Evolutionary conservation across 2,113 vertebrate genomes (phyloP).

Genomic region (Pedetes capensis): DNA sequence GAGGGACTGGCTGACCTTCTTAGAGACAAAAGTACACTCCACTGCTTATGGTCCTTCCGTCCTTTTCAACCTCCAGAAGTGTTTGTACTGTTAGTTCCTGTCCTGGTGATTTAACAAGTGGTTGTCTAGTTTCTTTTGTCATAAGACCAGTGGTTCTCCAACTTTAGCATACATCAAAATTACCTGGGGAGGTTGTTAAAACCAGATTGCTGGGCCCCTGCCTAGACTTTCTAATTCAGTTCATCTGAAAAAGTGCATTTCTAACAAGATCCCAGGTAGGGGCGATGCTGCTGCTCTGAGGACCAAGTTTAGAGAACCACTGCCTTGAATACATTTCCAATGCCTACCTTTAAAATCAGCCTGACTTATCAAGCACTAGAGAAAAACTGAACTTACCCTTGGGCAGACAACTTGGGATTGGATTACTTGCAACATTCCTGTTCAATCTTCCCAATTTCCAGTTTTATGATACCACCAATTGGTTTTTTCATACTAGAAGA

Average conservation of each 20-base stretch:
- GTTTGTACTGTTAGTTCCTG: neutral
- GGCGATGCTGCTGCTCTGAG: neutral
- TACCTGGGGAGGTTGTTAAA: neutral
- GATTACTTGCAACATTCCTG: slow-evolving; percentile 48
- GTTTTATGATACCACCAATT: neutral
- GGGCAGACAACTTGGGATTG: slow-evolving; percentile 41
- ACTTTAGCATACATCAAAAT: neutral
- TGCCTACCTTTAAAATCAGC: slow-evolving; percentile 40
- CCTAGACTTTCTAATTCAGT: neutral
- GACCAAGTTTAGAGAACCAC: slow-evolving; percentile 6
- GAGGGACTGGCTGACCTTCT: neutral
- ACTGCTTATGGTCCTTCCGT: neutral
- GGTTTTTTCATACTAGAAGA: slow-evolving; percentile 65
- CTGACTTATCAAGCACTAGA: slow-evolving; percentile 44
- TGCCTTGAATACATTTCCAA: neutral
- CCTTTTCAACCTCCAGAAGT: neutral
- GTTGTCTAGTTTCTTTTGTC: neutral
- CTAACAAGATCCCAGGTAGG: neutral
- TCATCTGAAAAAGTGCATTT: neutral
- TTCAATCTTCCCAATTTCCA: slow-evolving; percentile 46
- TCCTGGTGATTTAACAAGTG: neutral
- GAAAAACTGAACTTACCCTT: slow-evolving; percentile 28
- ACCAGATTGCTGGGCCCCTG: neutral
- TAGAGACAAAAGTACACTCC: neutral
- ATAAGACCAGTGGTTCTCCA: neutral